These are phyloP conservation scores for Scomber colias DNA, from an alignment of 2,113 vertebrate species.

Conservation along the genomic window DNA sequence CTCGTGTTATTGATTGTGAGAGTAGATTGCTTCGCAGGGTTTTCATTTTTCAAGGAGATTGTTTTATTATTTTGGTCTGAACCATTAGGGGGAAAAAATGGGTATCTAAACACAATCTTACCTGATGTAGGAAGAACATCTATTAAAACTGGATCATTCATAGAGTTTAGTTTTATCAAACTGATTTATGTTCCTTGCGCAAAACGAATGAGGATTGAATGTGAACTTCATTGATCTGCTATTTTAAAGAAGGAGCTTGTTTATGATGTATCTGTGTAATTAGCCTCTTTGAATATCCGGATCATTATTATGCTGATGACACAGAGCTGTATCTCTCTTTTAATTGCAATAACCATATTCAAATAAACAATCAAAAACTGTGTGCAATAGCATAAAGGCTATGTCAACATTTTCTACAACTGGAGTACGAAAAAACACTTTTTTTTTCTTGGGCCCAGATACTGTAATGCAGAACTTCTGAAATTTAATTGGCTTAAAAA, in stretches of 20 bases:
- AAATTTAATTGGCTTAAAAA: too few relatives aligned
- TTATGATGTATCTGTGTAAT: too few relatives aligned
- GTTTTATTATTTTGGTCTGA: background rate
- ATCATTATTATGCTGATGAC: too few relatives aligned
- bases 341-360: too few relatives aligned
- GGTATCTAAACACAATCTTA: background rate
- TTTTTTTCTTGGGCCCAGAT: too few relatives aligned
- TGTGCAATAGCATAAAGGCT: too few relatives aligned
- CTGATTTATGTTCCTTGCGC: background rate
- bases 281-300: too few relatives aligned
- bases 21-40: background rate
- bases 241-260: background rate
- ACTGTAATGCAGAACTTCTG: too few relatives aligned
- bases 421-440: too few relatives aligned
- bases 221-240: background rate
- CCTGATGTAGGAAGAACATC: background rate
- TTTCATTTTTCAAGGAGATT: background rate
- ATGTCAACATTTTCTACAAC: too few relatives aligned
- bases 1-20: background rate
- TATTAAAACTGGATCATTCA: background rate
- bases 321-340: too few relatives aligned
- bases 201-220: background rate
- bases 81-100: background rate
- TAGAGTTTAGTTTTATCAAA: background rate
- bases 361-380: too few relatives aligned